phyloP scores from a whole-genome alignment of 2,113 vertebrate genomes.

The Numida meleagris region DNA sequence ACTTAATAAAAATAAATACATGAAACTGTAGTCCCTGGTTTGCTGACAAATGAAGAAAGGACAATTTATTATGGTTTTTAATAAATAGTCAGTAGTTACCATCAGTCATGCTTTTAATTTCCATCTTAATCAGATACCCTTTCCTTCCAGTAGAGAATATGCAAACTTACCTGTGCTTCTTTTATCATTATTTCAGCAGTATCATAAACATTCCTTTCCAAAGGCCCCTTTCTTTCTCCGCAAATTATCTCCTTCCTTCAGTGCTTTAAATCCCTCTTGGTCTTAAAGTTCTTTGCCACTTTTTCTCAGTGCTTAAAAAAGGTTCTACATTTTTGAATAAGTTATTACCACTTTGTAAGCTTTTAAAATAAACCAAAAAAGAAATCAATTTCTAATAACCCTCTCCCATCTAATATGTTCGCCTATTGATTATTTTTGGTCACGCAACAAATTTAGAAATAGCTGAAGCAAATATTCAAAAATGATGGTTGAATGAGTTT shows the following conservation, averaged over 20 bases:
- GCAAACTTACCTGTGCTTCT: not conserved
- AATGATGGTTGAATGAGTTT: not conserved
- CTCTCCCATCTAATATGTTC: not conserved
- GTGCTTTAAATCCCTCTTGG: not conserved
- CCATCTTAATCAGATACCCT: not conserved
- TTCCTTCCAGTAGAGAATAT: not conserved
- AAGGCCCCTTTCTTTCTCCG: not conserved
- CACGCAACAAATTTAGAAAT: not conserved
- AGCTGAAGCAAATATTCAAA: not conserved
- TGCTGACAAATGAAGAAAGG: not conserved
- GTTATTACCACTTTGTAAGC: not conserved
- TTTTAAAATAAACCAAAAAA: not conserved
- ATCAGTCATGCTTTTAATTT: conserved; percentile 29
- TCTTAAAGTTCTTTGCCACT: not conserved
- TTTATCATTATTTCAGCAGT: not conserved
- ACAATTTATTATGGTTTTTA: not conserved
- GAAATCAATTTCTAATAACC: not conserved
- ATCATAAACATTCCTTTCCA: not conserved
- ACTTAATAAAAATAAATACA: not conserved
- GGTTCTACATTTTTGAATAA: not conserved
- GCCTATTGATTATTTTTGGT: not conserved
- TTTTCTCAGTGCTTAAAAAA: not conserved
- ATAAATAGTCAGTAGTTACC: not conserved
- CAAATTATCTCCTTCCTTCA: not conserved
- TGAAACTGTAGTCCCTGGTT: not conserved